These are phyloP conservation scores for Macaria liturata DNA, from an alignment of 2,888 invertebrate species.

Conservation along the genomic window DNA sequence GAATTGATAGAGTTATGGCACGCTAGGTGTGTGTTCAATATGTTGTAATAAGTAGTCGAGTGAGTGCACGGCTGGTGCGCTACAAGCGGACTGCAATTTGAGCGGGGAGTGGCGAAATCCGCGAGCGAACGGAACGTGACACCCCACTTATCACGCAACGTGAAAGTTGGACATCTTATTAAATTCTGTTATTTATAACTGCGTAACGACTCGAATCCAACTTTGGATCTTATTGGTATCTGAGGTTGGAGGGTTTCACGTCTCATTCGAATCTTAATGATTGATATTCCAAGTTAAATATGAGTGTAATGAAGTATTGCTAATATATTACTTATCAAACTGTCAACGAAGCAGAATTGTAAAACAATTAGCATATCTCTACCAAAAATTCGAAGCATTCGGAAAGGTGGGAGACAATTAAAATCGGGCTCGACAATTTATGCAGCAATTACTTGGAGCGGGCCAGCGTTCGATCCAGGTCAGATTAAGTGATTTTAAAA, in stretches of 20 bases:
- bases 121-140: constrained; percentile 75
- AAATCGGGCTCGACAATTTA: constrained; percentile 70
- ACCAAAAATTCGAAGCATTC: constrained; percentile 24
- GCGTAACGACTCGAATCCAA: constrained; percentile 45
- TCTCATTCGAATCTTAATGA: constrained; percentile 29
- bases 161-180: constrained; percentile 75
- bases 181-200: constrained; percentile 69
- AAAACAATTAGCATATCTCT: constrained; percentile 9
- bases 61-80: constrained; percentile 55
- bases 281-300: constrained; percentile 10
- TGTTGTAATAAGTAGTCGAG: constrained; percentile 51
- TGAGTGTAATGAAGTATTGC: constrained; percentile 2
- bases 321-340: background rate
- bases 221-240: constrained; percentile 37
- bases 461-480: constrained; percentile 74
- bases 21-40: constrained; percentile 29
- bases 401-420: constrained; percentile 59
- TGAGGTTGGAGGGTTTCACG: constrained; percentile 19
- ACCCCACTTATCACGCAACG: constrained; percentile 74
- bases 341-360: constrained; percentile 1
- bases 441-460: constrained; percentile 76
- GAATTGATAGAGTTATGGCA: constrained; percentile 5
- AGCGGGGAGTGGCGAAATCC: constrained; percentile 73
- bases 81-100: constrained; percentile 64
- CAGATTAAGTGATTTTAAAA: constrained; percentile 80